A percentile compares a stretch with the other conserved stretches of the same genome.
phyloP scores from a whole-genome alignment of 2,113 vertebrate species.

The Propithecus coquereli region DNA sequence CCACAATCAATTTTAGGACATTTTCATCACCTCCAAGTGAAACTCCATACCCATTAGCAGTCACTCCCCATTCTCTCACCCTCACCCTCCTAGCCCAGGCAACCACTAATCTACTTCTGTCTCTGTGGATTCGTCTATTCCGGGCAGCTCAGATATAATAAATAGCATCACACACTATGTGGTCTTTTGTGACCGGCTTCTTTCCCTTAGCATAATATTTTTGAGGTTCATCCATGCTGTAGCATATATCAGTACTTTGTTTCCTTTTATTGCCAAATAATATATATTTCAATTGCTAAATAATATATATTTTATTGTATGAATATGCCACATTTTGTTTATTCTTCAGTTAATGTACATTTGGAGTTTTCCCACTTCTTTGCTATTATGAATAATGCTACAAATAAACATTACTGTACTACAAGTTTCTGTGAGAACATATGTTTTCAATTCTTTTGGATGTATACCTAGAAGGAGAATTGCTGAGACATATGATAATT shows the following conservation, averaged over 20 bases:
- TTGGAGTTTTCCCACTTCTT: not conserved
- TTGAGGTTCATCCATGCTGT: not conserved
- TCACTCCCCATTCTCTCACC: not conserved
- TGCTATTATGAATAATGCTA: not conserved
- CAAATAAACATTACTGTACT: not conserved
- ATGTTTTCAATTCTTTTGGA: not conserved
- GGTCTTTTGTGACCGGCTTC: not conserved
- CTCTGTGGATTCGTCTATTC: conserved; percentile 12
- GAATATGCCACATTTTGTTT: not conserved
- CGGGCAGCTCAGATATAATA: not conserved
- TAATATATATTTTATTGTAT: not conserved
- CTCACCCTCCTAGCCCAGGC: not conserved
- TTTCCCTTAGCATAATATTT: conserved; percentile 31
- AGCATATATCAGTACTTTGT: not conserved
- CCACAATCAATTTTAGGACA: conserved; percentile 21
- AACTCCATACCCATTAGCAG: not conserved
- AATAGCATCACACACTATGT: not conserved
- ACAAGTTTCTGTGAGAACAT: not conserved
- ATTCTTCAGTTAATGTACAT: not conserved
- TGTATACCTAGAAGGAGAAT: not conserved
- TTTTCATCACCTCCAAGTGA: conserved; percentile 10
- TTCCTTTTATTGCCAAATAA: not conserved
- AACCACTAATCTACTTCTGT: conserved; percentile 28
- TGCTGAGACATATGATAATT: not conserved
- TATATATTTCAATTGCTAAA: not conserved